A percentile compares a stretch with the other conserved stretches of the same genome.
phyloP scores from a whole-genome alignment of 1,140 invertebrate species.

The Drosophila lowei region DNA sequence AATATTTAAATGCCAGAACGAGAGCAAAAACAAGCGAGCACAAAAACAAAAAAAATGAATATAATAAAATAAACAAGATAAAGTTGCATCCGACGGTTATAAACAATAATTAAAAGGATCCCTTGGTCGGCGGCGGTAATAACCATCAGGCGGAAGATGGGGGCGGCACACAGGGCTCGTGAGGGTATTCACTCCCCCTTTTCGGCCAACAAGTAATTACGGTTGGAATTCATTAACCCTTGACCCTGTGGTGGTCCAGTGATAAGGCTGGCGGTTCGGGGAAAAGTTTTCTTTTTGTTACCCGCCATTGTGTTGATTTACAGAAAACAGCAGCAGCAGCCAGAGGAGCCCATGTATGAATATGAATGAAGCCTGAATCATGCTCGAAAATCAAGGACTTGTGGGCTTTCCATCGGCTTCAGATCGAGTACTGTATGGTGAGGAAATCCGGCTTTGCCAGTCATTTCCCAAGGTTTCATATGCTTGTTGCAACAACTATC shows the following conservation, averaged over 20 bases:
- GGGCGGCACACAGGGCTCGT: conserved; percentile 18
- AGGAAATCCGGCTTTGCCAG: neutral
- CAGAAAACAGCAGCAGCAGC: neutral
- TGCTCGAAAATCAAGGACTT: neutral
- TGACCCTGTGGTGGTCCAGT: conserved; percentile 13
- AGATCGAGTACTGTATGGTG: too few species aligned
- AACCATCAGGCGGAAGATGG: conserved; percentile 33
- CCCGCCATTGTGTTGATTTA: conserved; percentile 1
- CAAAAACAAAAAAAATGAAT: conserved; percentile 1
- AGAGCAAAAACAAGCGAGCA: conserved; percentile 12
- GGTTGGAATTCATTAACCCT: conserved; percentile 66
- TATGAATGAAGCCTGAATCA: neutral
- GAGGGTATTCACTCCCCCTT: conserved; percentile 24
- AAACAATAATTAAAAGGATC: conserved; percentile 79
- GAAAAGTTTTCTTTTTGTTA: neutral
- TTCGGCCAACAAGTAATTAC: conserved; percentile 50
- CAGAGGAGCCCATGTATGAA: too few species aligned
- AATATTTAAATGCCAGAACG: conserved; percentile 60
- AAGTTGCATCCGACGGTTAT: conserved; percentile 70
- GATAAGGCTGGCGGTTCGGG: conserved; percentile 5
- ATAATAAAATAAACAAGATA: conserved; percentile 49
- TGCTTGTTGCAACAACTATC: neutral
- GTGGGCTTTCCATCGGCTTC: too few species aligned
- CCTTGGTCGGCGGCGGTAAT: conserved; percentile 33
- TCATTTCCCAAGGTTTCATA: neutral